Conservation (phyloP, 2,797 vertebrate species). For the Mionectes olivaceus region DNA sequence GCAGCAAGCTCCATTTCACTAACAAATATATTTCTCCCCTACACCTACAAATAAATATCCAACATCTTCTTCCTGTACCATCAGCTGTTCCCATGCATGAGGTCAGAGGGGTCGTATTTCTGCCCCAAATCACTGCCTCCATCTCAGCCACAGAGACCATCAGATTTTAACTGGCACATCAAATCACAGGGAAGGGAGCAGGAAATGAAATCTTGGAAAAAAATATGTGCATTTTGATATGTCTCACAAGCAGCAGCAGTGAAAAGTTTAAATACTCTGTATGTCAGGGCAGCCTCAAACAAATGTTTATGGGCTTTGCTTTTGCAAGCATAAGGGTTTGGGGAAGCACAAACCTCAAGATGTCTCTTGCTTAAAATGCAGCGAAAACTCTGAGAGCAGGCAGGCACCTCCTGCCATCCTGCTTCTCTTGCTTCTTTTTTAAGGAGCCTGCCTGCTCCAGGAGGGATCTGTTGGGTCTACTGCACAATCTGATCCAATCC, state of each 20-base stretch:
- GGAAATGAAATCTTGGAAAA: slow-evolving; percentile 35
- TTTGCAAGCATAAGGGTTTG: slow-evolving; percentile 69
- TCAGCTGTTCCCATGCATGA: slow-evolving; percentile 69
- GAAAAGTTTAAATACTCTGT: slow-evolving; percentile 11
- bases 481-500: not conserved
- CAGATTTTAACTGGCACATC: slow-evolving; percentile 56
- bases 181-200: slow-evolving; percentile 33
- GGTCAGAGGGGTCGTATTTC: slow-evolving; percentile 71
- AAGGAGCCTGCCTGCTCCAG: slow-evolving; percentile 10
- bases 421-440: not conserved
- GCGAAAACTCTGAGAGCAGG: slow-evolving; percentile 41
- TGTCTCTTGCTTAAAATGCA: slow-evolving; percentile 63
- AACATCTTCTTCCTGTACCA: slow-evolving; percentile 68
- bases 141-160: slow-evolving; percentile 18
- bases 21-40: slow-evolving; percentile 82
- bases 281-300: slow-evolving; percentile 68
- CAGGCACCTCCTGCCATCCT: slow-evolving; percentile 36
- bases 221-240: slow-evolving; percentile 42
- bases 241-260: slow-evolving; percentile 45
- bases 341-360: slow-evolving; percentile 60
- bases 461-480: slow-evolving; percentile 35
- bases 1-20: slow-evolving; percentile 83
- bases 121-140: slow-evolving; percentile 37
- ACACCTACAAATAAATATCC: slow-evolving; percentile 79
- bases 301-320: slow-evolving; percentile 72